phyloP scores from a whole-genome alignment of 2,797 vertebrate species.

The Pachyuromys duprasi region DNA sequence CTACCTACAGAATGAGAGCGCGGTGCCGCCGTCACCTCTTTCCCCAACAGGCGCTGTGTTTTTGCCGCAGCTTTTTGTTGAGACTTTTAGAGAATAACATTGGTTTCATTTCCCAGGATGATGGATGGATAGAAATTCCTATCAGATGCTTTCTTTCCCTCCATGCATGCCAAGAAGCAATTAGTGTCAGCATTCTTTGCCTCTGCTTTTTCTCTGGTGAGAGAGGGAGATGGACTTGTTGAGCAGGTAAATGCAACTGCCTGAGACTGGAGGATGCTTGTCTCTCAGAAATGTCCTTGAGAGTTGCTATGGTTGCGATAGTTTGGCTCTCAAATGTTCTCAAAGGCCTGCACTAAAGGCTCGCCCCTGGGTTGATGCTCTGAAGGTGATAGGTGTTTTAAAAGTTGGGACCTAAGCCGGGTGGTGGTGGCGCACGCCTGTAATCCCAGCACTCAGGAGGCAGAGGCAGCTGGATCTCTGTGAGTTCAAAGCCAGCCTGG shows the following conservation, averaged over 20 bases:
- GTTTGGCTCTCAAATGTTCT: background rate
- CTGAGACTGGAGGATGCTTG: background rate
- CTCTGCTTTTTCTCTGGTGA: conserved; percentile 36
- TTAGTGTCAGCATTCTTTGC: conserved; percentile 28
- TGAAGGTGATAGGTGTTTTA: background rate
- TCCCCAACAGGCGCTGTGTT: background rate
- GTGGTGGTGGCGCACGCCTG: too few species aligned
- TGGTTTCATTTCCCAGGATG: conserved; percentile 27
- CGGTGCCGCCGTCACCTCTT: background rate
- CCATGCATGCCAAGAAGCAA: conserved; percentile 13
- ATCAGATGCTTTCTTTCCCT: background rate
- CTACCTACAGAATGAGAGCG: background rate
- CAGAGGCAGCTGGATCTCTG: too few species aligned
- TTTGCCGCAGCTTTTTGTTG: conserved; percentile 2
- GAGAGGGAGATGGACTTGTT: background rate
- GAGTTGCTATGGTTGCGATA: background rate
- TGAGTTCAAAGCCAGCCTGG: too few species aligned
- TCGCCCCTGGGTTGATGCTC: background rate
- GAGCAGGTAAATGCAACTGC: conserved; percentile 33
- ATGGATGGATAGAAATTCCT: conserved; percentile 22
- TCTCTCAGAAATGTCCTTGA: background rate
- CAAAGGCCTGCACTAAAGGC: background rate
- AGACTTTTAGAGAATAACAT: conserved; percentile 26
- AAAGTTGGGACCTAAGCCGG: background rate
- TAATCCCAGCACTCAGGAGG: too few species aligned